Evolutionary conservation across 2,113 vertebrate species (phyloP).

Genomic region (Stigmatopora nigra): DNA sequence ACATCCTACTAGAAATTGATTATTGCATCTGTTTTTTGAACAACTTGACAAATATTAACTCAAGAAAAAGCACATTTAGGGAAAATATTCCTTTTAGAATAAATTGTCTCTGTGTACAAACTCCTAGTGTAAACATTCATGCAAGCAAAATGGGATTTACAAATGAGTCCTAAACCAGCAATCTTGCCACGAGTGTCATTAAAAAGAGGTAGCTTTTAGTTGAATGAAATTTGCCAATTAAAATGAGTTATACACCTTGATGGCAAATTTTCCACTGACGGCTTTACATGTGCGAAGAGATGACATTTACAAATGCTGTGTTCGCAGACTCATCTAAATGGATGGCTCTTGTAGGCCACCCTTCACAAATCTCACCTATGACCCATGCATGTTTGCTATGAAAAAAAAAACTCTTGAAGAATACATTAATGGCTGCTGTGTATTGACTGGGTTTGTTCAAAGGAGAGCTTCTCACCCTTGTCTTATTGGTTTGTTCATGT

Average conservation of each 20-base stretch:
- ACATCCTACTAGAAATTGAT: too few species aligned
- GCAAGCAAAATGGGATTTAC: background rate
- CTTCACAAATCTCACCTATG: background rate
- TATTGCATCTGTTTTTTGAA: too few species aligned
- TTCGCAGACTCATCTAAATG: conserved; percentile 64
- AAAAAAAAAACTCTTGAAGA: conserved; percentile 28
- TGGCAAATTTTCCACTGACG: conserved; percentile 50
- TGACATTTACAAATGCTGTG: conserved; percentile 74
- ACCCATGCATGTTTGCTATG: conserved; percentile 16
- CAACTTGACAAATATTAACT: background rate
- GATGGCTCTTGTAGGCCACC: conserved; percentile 43
- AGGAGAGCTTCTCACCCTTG: conserved; percentile 31
- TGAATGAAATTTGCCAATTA: conserved; percentile 65
- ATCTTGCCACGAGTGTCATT: background rate
- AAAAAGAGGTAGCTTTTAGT: conserved; percentile 41
- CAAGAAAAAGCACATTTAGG: background rate
- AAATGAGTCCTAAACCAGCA: background rate
- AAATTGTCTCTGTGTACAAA: too few species aligned
- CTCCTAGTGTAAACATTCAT: background rate
- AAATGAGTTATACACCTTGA: conserved; percentile 59
- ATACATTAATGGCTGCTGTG: conserved; percentile 29
- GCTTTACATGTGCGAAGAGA: conserved; percentile 61
- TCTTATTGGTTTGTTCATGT: conserved; percentile 35
- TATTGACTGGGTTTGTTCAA: conserved; percentile 46
- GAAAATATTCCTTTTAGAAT: background rate